A percentile compares a stretch with the other conserved stretches of the same genome.
Conservation (phyloP, 2,888 invertebrate genomes). For the Halocaridina rubra region DNA sequence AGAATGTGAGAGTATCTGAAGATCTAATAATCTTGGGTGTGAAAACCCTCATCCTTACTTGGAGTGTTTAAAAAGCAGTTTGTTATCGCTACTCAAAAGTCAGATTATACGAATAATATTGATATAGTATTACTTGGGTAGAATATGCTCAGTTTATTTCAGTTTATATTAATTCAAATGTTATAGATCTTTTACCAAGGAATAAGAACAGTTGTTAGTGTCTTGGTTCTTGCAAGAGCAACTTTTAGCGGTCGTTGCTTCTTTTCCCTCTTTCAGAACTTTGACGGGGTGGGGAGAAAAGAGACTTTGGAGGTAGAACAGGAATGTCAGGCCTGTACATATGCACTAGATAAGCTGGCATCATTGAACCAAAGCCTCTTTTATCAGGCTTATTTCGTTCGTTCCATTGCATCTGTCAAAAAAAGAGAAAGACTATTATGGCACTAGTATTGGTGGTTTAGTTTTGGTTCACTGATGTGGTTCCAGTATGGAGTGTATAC, state of each 20-base stretch:
- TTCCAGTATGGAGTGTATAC: too few relatives aligned
- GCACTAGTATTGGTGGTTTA: too few relatives aligned
- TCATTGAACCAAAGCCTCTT: constrained; percentile 49
- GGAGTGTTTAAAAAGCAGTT: too few relatives aligned
- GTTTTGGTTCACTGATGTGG: too few relatives aligned
- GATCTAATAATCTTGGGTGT: too few relatives aligned
- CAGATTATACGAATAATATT: too few relatives aligned
- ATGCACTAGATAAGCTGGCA: constrained; percentile 43
- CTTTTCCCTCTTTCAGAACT: constrained; percentile 21
- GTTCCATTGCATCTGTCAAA: background rate
- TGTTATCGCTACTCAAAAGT: too few relatives aligned
- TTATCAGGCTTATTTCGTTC: background rate
- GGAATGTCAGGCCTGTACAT: constrained; percentile 38
- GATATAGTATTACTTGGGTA: too few relatives aligned
- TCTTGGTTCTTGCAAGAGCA: background rate
- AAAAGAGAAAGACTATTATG: background rate
- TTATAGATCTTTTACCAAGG: background rate
- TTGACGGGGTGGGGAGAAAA: constrained; percentile 27
- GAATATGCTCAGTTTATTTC: too few relatives aligned
- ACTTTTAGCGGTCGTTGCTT: background rate
- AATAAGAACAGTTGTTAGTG: background rate
- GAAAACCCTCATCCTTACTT: too few relatives aligned
- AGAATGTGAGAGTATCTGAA: too few relatives aligned
- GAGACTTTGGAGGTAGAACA: constrained; percentile 1
- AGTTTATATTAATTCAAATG: too few relatives aligned